A percentile compares a stretch with the other conserved stretches of the same genome.
phyloP scores from a whole-genome alignment of 1,140 invertebrate genomes.

The Nymphalis io region DNA sequence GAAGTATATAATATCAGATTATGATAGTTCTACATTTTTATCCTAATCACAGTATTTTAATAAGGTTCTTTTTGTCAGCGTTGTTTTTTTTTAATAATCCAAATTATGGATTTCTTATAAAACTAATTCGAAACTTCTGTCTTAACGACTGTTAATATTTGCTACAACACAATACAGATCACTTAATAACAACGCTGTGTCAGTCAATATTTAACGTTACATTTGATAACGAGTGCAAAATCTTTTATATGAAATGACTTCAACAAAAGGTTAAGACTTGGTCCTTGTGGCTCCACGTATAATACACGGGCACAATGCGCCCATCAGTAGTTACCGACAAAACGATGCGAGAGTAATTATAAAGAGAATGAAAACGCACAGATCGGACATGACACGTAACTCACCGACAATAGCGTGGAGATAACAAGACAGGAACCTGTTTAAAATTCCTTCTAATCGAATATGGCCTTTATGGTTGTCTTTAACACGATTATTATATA shows the following conservation, averaged over 20 bases:
- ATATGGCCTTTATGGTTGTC: slow-evolving; percentile 79
- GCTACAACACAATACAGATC: background rate
- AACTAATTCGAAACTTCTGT: background rate
- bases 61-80: too few species aligned
- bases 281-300: slow-evolving; percentile 11
- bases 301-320: slow-evolving; percentile 35
- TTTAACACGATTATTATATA: slow-evolving; percentile 82
- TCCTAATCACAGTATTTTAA: too few species aligned
- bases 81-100: too few species aligned
- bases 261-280: slow-evolving; percentile 24
- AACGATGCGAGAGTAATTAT: slow-evolving; percentile 68
- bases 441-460: slow-evolving; percentile 78
- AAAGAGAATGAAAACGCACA: slow-evolving; percentile 68
- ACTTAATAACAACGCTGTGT: background rate
- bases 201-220: slow-evolving; percentile 4
- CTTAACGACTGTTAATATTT: background rate
- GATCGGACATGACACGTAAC: slow-evolving; percentile 62
- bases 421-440: slow-evolving; percentile 78
- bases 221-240: slow-evolving; percentile 30
- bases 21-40: too few species aligned
- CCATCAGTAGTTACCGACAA: slow-evolving; percentile 47
- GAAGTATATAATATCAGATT: too few species aligned
- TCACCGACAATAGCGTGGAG: slow-evolving; percentile 68
- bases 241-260: slow-evolving; percentile 14
- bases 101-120: background rate